phyloP scores from a whole-genome alignment of 2,113 vertebrate genomes.

The Pachycephala philippinensis region DNA sequence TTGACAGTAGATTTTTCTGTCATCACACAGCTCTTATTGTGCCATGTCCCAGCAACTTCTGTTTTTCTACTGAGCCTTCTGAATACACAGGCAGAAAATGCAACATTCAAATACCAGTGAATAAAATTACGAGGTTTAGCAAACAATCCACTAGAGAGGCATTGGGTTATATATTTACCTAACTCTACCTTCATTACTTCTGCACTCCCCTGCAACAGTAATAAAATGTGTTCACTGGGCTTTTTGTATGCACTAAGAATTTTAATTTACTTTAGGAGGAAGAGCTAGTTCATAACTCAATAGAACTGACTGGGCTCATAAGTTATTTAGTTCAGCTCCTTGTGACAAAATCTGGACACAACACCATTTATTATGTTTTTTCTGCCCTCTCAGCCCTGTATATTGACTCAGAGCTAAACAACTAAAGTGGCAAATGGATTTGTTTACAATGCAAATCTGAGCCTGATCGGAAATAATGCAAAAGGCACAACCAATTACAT shows the following conservation, averaged over 20 bases:
- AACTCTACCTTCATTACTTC: constrained; percentile 44
- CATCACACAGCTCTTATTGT: neutral
- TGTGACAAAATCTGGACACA: constrained; percentile 37
- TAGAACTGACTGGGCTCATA: constrained; percentile 21
- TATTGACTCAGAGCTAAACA: constrained; percentile 20
- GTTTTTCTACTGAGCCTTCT: neutral
- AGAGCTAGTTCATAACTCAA: constrained; percentile 51
- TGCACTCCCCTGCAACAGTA: constrained; percentile 13
- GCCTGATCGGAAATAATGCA: constrained; percentile 20
- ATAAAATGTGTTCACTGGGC: constrained; percentile 41
- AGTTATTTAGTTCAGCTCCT: constrained; percentile 48
- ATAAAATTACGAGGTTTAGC: constrained; percentile 42
- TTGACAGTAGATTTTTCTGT: neutral
- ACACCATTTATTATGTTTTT: constrained; percentile 35
- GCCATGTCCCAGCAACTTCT: neutral
- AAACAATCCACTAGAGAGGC: constrained; percentile 30
- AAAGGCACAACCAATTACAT: constrained; percentile 15
- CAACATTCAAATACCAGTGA: neutral
- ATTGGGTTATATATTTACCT: constrained; percentile 38
- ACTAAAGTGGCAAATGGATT: constrained; percentile 44
- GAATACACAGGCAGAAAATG: constrained; percentile 14
- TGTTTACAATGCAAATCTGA: constrained; percentile 42
- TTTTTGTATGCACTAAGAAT: constrained; percentile 49
- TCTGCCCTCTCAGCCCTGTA: constrained; percentile 18
- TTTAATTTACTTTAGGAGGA: constrained; percentile 58